These are phyloP conservation scores for Wiebesia pumilae DNA, from an alignment of 1,140 invertebrate genomes.

Conservation along the genomic window DNA sequence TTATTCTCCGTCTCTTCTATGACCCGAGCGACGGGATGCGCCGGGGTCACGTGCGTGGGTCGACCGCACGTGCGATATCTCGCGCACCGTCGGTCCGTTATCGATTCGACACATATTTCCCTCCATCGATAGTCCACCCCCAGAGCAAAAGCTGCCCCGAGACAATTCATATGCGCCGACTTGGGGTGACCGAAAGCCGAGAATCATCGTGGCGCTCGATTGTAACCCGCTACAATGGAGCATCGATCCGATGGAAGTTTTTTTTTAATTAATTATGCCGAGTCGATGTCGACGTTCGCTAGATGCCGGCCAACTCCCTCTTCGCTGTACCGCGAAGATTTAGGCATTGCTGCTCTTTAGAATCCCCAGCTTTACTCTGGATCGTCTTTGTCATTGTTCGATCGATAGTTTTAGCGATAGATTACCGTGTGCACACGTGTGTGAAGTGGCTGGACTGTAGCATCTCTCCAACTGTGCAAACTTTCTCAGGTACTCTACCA, in stretches of 20 bases:
- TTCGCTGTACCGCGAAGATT: too few relatives aligned
- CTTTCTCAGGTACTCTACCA: neutral
- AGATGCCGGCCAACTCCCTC: too few relatives aligned
- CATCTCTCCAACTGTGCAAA: neutral
- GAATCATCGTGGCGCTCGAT: neutral
- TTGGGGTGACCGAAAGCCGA: too few relatives aligned
- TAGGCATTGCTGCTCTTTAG: too few relatives aligned
- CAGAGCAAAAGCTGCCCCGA: too few relatives aligned
- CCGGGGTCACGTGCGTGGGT: neutral
- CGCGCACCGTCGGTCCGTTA: conserved; percentile 37
- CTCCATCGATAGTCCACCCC: neutral
- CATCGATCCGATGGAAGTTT: neutral
- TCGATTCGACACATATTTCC: conserved; percentile 70
- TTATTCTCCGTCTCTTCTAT: neutral
- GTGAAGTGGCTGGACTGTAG: neutral
- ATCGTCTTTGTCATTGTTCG: too few relatives aligned
- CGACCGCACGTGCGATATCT: neutral
- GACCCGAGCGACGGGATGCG: neutral
- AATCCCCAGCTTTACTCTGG: too few relatives aligned
- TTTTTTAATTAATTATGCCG: too few relatives aligned
- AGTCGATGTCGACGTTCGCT: too few relatives aligned
- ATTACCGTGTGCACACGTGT: too few relatives aligned
- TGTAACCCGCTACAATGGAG: neutral
- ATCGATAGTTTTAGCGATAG: too few relatives aligned
- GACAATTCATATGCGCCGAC: neutral